Conservation (phyloP, 1,140 invertebrate genomes). For the Drosophila kohkoa region DNA sequence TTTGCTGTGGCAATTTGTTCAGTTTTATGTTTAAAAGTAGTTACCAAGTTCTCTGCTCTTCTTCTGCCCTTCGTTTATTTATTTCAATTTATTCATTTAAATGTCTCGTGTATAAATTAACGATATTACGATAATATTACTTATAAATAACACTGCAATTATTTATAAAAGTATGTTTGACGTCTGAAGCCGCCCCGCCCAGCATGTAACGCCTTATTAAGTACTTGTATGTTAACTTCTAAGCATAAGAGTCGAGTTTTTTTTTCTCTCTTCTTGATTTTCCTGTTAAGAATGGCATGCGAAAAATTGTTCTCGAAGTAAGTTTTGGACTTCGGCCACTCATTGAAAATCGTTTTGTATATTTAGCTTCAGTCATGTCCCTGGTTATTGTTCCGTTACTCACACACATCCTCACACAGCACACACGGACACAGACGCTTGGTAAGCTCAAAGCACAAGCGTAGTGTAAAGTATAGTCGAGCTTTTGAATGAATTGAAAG, state of each 20-base stretch:
- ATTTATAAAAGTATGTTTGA: conserved; percentile 47
- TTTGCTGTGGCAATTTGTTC: conserved; percentile 12
- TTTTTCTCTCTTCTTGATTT: background rate
- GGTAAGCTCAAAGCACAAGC: conserved; percentile 17
- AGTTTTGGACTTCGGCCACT: conserved; percentile 12
- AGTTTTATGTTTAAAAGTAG: conserved; percentile 20
- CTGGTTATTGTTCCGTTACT: background rate
- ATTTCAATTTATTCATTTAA: conserved; percentile 40
- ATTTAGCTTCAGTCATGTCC: conserved; percentile 33
- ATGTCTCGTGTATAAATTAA: conserved; percentile 49
- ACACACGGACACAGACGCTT: background rate
- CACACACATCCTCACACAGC: background rate
- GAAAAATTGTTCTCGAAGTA: background rate
- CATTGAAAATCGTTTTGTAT: conserved; percentile 22
- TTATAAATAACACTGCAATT: conserved; percentile 28
- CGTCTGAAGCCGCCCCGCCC: conserved; percentile 48
- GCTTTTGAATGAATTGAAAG: conserved; percentile 14
- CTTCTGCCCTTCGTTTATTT: conserved; percentile 33
- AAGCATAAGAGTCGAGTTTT: too few relatives aligned
- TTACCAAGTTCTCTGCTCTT: conserved; percentile 17
- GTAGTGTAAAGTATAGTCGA: conserved; percentile 3
- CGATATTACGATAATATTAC: conserved; percentile 34
- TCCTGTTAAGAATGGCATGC: conserved; percentile 20
- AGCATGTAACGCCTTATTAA: conserved; percentile 37
- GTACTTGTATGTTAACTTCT: conserved; percentile 26